Base-by-base conservation (phyloP, 2,113 vertebrate species). In the Chelonoidis abingdonii region DNA sequence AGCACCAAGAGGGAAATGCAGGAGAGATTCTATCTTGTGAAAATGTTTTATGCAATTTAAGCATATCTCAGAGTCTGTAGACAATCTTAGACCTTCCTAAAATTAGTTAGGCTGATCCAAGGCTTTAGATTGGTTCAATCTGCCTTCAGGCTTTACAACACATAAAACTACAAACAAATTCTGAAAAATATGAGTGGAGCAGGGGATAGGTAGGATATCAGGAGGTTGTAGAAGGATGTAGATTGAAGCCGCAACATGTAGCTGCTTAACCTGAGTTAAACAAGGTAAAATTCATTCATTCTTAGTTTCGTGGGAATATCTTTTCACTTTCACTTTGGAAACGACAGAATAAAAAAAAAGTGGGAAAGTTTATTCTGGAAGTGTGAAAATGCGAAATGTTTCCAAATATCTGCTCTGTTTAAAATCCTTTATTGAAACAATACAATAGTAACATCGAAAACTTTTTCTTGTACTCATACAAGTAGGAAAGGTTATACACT, bases 121-220 rank as follows among this genome's bases (percentile, higher is more conserved):
- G n/a, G 27, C 69, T 89, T 89, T 65, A 80, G 16, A 21, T 57
- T 91, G 47, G 17, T 29, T 72, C n/a, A 72, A 6, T 22, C 35
- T 72, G 35, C n/a, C 13, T 76, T 65, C 38, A 53, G 80, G 38
- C n/a, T 84, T 88, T 50, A 11, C 59, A 27, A 21, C 17, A 2
- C 76, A 5, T 53, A 35, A 84, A 62, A 90, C 53, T 78, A 17
- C 5, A 35, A 89, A 78, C 21, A 76, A 83, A 57, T 86, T 90
- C 57, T 38, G 3, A 38, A 80, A 69, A 59, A 89, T 44, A 52
- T 62, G 72, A 92, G n/a, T 9, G 31, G 25, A 41, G 5, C 16
- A 38, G 50, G 2, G 25, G 4, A 1, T 0, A 0, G 44, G 38
- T 4, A 41, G 5, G 82, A 25, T 56, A 62, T 19, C 69, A 13